Base-by-base conservation (phyloP, 2,113 vertebrate species). In the Cebus imitator region DNA sequence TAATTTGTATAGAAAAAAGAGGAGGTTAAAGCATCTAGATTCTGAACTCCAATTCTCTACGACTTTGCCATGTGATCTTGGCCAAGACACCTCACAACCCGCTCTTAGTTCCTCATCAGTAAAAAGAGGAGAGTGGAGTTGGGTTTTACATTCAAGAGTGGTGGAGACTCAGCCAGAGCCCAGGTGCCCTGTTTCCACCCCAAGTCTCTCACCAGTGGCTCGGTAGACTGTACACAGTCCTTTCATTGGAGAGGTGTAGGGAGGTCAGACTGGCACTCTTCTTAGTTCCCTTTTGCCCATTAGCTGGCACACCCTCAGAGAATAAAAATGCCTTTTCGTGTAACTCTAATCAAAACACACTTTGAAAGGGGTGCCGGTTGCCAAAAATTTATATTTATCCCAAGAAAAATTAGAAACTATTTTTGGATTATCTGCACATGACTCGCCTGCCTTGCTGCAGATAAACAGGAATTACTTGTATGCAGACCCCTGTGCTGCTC, bases 331-430 rank as follows among this genome's bases (percentile, higher is more conserved):
- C 94, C 96, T 96, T 95, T 98, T 86, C 17, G 35, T 95, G 94
- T 91, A 91, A 94, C 75, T 94, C 82, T 95, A 96, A 97, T 97
- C 91, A 96, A 97, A 98, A 96, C 95, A 97, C 70, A 80, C 87
- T 96, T 96, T 96, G 92, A 96, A 95, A 97, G 50, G 61, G 79
- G 35, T 81, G 61, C 37, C 50, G 27, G n/a, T 48, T 97, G 97
- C 96, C 96, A 98, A 95, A 96, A 96, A 6, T 94, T 98, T 97
- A 95, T 97, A 98, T 97, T 98, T 97, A 97, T 97, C 95, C 90
- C 87, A 96, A 95, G 95, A 97, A 97, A 97, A 96, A 97, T 97
- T 93, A 94, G 94, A 90, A 92, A 95, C 93, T 98, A 97, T 98
- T 96, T 97, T 96, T 97, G 96, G 86, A 97, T 95, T 95, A 94